Conservation (phyloP, 2,113 vertebrate genomes). For the Malurus elegans region DNA sequence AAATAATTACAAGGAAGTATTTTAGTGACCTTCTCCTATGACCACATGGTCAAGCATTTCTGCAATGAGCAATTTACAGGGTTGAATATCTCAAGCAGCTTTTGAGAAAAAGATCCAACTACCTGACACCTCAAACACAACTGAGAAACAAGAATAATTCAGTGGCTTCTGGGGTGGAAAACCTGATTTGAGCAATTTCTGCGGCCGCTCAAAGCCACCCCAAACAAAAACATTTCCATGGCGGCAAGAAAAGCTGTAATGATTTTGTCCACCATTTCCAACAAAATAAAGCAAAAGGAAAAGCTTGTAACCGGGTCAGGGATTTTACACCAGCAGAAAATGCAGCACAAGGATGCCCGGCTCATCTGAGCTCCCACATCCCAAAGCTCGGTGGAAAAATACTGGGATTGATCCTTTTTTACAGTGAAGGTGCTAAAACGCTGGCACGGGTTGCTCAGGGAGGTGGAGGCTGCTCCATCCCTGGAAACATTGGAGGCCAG, state of each 20-base stretch:
- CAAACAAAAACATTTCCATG: fast-evolving
- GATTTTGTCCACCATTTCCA: fast-evolving
- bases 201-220: neutral
- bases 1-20: neutral
- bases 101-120: neutral
- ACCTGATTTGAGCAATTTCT: neutral
- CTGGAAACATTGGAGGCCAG: neutral
- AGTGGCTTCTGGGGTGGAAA: neutral
- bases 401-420: neutral
- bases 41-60: fast-evolving
- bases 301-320: fast-evolving
- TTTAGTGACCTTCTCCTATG: neutral
- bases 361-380: neutral
- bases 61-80: neutral
- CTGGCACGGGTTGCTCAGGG: too few species aligned
- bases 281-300: neutral
- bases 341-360: neutral
- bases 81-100: neutral
- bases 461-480: neutral
- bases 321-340: neutral
- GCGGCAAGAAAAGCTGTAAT: fast-evolving
- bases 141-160: neutral
- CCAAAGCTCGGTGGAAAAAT: fast-evolving
- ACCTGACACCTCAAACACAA: neutral
- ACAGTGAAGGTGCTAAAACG: neutral